Evolutionary conservation across 2,888 invertebrate genomes (phyloP), one percentile per base, ranked within the genome.

Genomic region (Linnaemya vulpina): DNA sequence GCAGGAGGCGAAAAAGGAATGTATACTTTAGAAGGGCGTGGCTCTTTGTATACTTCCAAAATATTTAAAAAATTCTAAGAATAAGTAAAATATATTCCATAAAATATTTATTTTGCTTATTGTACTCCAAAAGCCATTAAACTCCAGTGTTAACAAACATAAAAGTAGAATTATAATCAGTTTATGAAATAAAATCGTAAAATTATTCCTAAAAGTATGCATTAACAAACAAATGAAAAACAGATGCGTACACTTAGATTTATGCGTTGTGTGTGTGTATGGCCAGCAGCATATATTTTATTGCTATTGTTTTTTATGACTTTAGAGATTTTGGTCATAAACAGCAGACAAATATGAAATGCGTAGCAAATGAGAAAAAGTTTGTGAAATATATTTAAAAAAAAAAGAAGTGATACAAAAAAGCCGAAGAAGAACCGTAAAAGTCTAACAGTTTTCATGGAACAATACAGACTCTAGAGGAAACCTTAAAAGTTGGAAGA

Each of bases 201-300:
- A 70, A 58, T 65, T 53, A 53, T 60, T 30, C 70, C 81, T 38
- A 65, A 77, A 82, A 77, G 71, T 77, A 76, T 82, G 82, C 82
- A 71, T 63, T 63, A 78, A 53, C 53, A 49, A 63, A 53, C 30
- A 62, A 53, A 78, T 63, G 53, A 71, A 51, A 43, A 75, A 4
- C 75, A 65, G 43, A 65, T 76, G 38, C 62, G n/a, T 49, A 38
- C 30, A 11, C n/a, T 40, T 62, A 35, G n/a, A 67, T 62, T 40
- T 55, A 13, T 30, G 11, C 3, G 11, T 11, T 13, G 11, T 17
- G 46, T 17, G 49, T 51, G 20, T 53, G 11, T 35, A 60, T 38
- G 60, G n/a, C 4, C 15, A 49, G 20, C 67, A 58, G 35, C 30
- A 49, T 49, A 51, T 51, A 58, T 67, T 68, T 78, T 83, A 74